phyloP scores from a whole-genome alignment of 1,140 invertebrate species.

The Papilio xuthus region DNA sequence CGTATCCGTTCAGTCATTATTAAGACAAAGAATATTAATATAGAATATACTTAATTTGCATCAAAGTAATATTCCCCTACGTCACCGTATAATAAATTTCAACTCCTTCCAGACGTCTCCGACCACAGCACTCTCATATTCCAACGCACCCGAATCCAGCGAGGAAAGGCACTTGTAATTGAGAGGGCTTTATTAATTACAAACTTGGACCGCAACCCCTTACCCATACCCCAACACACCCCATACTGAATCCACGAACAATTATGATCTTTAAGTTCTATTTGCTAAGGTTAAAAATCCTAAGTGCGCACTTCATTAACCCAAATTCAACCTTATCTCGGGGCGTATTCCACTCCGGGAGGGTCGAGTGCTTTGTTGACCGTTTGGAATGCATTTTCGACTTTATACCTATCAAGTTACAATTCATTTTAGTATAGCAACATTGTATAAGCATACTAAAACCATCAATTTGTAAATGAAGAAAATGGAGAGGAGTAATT shows the following conservation, averaged over 20 bases:
- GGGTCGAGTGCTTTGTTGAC: constrained; percentile 37
- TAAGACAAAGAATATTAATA: neutral
- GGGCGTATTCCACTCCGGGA: constrained; percentile 59
- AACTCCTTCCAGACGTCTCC: constrained; percentile 35
- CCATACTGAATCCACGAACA: constrained; percentile 49
- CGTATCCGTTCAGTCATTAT: neutral
- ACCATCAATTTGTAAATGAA: constrained; percentile 81
- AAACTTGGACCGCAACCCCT: constrained; percentile 75
- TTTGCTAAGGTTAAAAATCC: constrained; percentile 70
- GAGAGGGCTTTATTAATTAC: constrained; percentile 81
- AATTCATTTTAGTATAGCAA: constrained; percentile 48
- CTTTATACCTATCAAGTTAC: constrained; percentile 49
- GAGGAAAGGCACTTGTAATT: constrained; percentile 79
- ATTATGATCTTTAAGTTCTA: constrained; percentile 62
- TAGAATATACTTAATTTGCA: neutral
- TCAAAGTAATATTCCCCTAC: neutral
- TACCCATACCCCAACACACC: constrained; percentile 40
- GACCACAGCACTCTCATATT: constrained; percentile 34
- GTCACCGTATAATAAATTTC: constrained; percentile 27
- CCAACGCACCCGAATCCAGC: constrained; percentile 53
- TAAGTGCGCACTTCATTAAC: constrained; percentile 50
- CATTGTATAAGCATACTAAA: constrained; percentile 49
- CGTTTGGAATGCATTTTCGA: constrained; percentile 50
- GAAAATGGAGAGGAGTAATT: constrained; percentile 78
- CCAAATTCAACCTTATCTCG: constrained; percentile 74